Base-by-base conservation (phyloP, 2,113 vertebrate species). In the Brachionichthys hirsutus region DNA sequence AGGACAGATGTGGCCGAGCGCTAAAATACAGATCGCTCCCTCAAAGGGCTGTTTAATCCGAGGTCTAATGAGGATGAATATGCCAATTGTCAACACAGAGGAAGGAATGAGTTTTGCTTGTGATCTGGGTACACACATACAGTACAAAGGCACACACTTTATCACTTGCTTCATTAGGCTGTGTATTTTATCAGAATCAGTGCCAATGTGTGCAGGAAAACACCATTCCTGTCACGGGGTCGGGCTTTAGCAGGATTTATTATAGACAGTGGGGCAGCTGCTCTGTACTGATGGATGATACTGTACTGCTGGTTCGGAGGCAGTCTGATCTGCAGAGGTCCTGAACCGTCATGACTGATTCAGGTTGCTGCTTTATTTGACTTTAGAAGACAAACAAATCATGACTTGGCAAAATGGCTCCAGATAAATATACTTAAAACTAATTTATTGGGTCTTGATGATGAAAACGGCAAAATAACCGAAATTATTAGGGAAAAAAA, bases 11-110 rank as follows among this genome's bases (percentile, higher is more conserved):
- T 89, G 82, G 70, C 54, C 74, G 44, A 34, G 82, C 18, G 87
- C 78, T 89, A 91, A 91, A 90, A 87, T 89, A 91, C 81, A 83
- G 87, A 91, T 89, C 41, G 53, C 69, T 75, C 53, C 67, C 82
- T 84, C 77, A 77, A 88, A 88, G 78, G 79, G 67, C 81, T 85
- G 75, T 85, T 85, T 78, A 80, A 81, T 74, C 46, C 77, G 70
- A 71, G 51, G 56, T 70, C 76, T 88, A 89, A 90, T 89, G 85
- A 90, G 81, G 82, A 89, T 84, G 78, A 85, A 90, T 91, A 81
- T 81, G 73, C 30, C 54, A 58, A 84, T 88, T 78, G 71, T 86
- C 82, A 77, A 52, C 41, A 11, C 2, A 5, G 62, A 81, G 71
- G 64, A 84, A 40, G 59, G 56, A 77, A 75, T 2, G 61, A 58